These are phyloP conservation scores for Ascaphus truei DNA, from an alignment of 2,113 vertebrate species.

Conservation along the genomic window DNA sequence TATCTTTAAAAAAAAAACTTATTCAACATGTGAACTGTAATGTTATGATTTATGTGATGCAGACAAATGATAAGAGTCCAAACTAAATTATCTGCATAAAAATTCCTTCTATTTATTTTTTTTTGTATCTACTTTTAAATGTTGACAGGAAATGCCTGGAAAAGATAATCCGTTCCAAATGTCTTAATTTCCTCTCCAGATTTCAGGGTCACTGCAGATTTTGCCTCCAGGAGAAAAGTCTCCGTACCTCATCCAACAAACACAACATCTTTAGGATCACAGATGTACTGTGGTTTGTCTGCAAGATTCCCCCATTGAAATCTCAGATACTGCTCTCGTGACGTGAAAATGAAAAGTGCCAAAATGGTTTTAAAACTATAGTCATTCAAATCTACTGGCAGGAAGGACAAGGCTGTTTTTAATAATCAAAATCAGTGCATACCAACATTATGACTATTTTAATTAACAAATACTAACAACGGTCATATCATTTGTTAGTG, in stretches of 20 bases:
- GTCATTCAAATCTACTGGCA: too few relatives aligned
- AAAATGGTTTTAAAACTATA: neutral
- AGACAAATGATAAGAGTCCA: too few relatives aligned
- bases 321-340: neutral
- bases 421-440: neutral
- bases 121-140: neutral
- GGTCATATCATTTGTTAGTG: neutral
- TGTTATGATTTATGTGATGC: too few relatives aligned
- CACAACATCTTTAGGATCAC: neutral
- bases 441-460: neutral
- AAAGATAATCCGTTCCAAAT: slow-evolving; percentile 9
- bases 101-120: neutral
- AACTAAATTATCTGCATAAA: neutral
- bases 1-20: neutral
- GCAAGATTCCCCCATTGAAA: neutral
- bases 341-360: neutral
- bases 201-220: neutral
- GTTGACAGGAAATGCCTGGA: neutral
- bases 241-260: neutral
- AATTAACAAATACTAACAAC: neutral
- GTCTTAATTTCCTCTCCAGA: slow-evolving; percentile 8
- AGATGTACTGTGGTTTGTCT: slow-evolving; percentile 4
- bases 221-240: slow-evolving; percentile 2
- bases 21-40: too few relatives aligned
- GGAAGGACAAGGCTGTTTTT: neutral